phyloP scores from a whole-genome alignment of 2,888 invertebrate species.

The Cerceris rybyensis region DNA sequence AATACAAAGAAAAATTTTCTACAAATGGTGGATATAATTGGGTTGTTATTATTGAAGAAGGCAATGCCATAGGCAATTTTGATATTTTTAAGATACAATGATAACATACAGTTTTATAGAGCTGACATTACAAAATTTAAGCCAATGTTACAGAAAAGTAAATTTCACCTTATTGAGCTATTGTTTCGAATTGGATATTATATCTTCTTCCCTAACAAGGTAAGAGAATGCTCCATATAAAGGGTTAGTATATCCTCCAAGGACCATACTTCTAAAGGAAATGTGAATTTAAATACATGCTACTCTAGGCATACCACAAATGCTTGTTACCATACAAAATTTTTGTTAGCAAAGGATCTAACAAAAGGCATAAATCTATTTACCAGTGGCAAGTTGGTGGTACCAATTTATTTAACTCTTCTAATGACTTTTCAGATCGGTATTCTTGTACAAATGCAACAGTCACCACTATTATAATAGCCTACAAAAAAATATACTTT shows the following conservation, averaged over 20 bases:
- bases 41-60: neutral
- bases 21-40: neutral
- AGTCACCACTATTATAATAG: slow-evolving; percentile 93
- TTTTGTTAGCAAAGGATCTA: slow-evolving; percentile 14
- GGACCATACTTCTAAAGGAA: slow-evolving; percentile 51
- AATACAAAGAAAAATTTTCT: neutral
- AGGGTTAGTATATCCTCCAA: slow-evolving; percentile 52
- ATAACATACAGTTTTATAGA: neutral
- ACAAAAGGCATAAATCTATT: slow-evolving; percentile 60
- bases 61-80: neutral
- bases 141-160: slow-evolving; percentile 33
- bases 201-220: slow-evolving; percentile 56
- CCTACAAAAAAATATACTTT: slow-evolving; percentile 78
- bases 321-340: slow-evolving; percentile 4
- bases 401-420: slow-evolving; percentile 97
- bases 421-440: slow-evolving; percentile 98
- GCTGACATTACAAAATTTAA: slow-evolving; percentile 1
- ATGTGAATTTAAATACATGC: slow-evolving; percentile 49
- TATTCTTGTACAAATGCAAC: slow-evolving; percentile 99
- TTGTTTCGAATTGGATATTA: slow-evolving; percentile 46
- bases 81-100: neutral
- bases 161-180: slow-evolving; percentile 52
- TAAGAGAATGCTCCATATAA: slow-evolving; percentile 51
- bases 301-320: slow-evolving; percentile 1
- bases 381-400: slow-evolving; percentile 97